Evolutionary conservation across 2,888 invertebrate genomes (phyloP), one percentile per base, ranked within the genome.

Genomic region (Sinelater perroti): DNA sequence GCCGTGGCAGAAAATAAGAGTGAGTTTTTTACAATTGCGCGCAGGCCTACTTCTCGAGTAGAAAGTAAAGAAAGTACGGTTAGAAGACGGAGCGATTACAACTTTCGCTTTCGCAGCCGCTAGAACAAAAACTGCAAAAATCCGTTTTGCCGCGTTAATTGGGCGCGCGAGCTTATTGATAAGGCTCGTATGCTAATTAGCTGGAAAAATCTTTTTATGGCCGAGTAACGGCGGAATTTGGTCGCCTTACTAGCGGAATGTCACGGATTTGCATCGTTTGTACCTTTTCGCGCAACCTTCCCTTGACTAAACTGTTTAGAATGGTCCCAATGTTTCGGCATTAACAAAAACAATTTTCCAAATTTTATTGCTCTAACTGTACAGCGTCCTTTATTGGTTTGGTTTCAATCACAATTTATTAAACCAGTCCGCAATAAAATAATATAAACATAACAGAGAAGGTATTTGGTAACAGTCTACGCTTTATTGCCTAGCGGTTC

Each of bases 1-100:
- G 38, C 49, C 36, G 20, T 14, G 31, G 54, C 40, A 55, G 55
- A 60, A 60, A 63, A 53, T 64, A 53, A 58, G 58, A 61, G 62
- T 64, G 47, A 61, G 52, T 61, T 61, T 65, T 58, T 57, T 52
- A 50, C 51, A 56, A 57, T 56, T 58, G 55, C 26, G 60, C 58
- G 60, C 51, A 61, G 63, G 56, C 64, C 63, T 58, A 65, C 65
- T 64, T 63, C 56, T 36, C 18, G 54, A 58, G 63, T 69, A 71
- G 71, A 71, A 71, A 71, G 71, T 66, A 65, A 71, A 70, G 71
- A 71, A 71, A 71, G 71, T 62, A 60, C 56, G 49, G 60, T 56
- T 60, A 52, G 62, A 65, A 63, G 67, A 54, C 46, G 47, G 47
- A 52, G 33, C 36, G 45, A 60, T 60, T 50, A 58, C 59, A 55